Evolutionary conservation across 2,797 vertebrate genomes (phyloP), one percentile per base, ranked within the genome.

Genomic region (Pangasius larnaudii): DNA sequence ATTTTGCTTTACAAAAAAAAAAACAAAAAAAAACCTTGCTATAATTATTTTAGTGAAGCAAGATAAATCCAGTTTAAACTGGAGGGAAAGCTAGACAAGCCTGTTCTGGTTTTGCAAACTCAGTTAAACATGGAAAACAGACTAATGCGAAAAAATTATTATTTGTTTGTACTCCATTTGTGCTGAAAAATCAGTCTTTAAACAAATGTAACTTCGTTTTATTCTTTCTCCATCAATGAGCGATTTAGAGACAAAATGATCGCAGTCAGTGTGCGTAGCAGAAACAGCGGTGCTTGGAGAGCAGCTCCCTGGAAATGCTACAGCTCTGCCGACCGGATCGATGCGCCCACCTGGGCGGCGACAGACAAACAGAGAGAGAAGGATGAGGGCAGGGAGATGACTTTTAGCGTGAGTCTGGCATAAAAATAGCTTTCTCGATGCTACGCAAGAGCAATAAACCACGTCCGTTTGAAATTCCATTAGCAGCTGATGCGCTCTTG

Each of bases 381-480:
- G 56, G n/a, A 59, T 69, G 87, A 51, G 63, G 19, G 84, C 51
- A 53, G 83, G 79, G 74, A 89, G 84, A 89, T 85, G 63, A 88
- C 86, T 90, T 90, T 90, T 90, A 90, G 84, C 59, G 53, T 58
- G 78, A 58, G 69, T 51, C 84, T 83, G 75, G 90, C 87, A 91
- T 89, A 91, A 91, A 91, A 90, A 91, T 86, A 87, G 86, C 88
- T 89, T 89, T 86, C 84, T 88, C 83, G 77, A 89, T 83, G 90
- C 90, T 85, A 91, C 39, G 87, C 87, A 88, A 86, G 87, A 91
- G 90, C 91, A 90, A 90, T 92, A 92, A 92, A 92, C 86, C 92
- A 91, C 91, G 89, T 91, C 92, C 77, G 80, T 87, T 92, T 93
- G 89, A 92, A 92, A 92, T 92, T 91, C 91, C 91, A 93, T 93